Conservation (phyloP, 2,888 invertebrate species). For the Troilus luridus region DNA sequence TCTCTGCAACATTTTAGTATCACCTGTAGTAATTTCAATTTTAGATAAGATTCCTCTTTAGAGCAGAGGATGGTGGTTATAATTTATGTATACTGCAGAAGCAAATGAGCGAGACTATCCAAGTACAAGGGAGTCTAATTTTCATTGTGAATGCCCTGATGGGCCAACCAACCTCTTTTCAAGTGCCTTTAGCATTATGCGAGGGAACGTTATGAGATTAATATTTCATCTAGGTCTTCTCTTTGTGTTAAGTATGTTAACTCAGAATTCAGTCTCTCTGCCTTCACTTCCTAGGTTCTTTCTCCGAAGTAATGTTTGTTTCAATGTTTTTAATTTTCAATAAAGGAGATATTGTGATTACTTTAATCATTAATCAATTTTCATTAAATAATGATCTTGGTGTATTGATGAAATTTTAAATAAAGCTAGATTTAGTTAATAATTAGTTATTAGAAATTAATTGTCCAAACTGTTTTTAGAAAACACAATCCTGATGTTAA, state of each 20-base stretch:
- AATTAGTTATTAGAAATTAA: no score
- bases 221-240: conserved; percentile 7
- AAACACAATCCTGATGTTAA: no score
- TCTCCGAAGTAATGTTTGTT: neutral
- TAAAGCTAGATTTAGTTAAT: no score
- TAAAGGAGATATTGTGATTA: neutral
- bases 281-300: neutral
- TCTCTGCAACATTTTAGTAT: no score
- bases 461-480: no score
- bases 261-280: neutral
- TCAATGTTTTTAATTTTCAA: neutral
- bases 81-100: neutral
- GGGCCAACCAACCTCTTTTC: neutral
- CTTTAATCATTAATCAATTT: neutral
- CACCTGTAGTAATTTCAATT: no score
- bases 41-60: neutral
- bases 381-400: neutral
- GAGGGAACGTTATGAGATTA: neutral
- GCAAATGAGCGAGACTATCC: neutral
- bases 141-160: neutral
- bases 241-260: neutral
- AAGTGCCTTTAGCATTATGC: neutral
- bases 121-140: neutral
- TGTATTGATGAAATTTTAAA: no score
- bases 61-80: neutral